These are phyloP conservation scores for Eristalinus aeneus DNA, from an alignment of 2,888 invertebrate species.

Conservation along the genomic window DNA sequence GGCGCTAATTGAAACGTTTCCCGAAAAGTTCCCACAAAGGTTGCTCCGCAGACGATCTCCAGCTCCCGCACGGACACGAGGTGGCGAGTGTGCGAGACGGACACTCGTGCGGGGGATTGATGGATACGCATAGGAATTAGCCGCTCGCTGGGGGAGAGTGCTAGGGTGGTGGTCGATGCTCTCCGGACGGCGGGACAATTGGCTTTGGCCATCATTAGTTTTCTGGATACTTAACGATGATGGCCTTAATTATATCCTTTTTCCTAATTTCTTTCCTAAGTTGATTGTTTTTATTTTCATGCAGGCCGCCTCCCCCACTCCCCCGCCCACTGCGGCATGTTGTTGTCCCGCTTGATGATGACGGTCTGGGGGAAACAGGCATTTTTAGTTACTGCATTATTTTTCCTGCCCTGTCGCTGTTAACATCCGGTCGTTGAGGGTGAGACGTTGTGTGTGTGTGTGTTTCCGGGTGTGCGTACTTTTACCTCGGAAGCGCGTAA, in stretches of 20 bases:
- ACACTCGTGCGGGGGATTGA: conserved; percentile 48
- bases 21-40: conserved; percentile 59
- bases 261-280: conserved; percentile 73
- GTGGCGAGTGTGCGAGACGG: not conserved
- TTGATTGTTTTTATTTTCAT: conserved; percentile 74
- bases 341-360: conserved; percentile 13
- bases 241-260: conserved; percentile 79
- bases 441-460: conserved; percentile 30
- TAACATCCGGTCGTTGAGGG: conserved; percentile 41
- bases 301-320: conserved; percentile 18
- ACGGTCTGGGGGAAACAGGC: conserved; percentile 31
- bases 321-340: conserved; percentile 14
- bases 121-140: conserved; percentile 69
- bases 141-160: not conserved
- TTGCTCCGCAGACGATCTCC: conserved; percentile 16
- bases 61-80: not conserved
- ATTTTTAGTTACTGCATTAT: conserved; percentile 51
- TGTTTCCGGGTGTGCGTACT: conserved; percentile 43
- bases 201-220: conserved; percentile 79
- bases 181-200: conserved; percentile 73
- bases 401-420: conserved; percentile 28
- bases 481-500: conserved; percentile 62
- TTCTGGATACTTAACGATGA: conserved; percentile 79
- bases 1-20: conserved; percentile 64
- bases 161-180: conserved; percentile 8